Evolutionary conservation across 1,140 invertebrate genomes (phyloP), one percentile per base, ranked within the genome.

Genomic region (Pseudobourletiella spinata): DNA sequence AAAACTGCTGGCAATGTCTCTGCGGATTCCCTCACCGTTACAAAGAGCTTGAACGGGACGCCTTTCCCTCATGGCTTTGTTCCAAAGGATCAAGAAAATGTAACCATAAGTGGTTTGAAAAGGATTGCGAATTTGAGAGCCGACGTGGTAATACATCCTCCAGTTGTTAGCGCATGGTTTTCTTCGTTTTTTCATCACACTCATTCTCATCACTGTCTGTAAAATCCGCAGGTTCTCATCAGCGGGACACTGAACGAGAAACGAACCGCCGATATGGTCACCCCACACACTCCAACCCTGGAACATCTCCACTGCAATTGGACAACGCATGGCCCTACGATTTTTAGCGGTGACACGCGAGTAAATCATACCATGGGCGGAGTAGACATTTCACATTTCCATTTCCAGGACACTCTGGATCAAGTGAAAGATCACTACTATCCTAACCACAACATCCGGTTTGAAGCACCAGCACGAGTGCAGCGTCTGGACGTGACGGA

Each of bases 61-160:
- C 15, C n/a, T 0, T 66, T 66, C 29, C 65, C 65, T n/a, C 1
- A 39, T 35, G 65, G 20, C 0, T 62, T 55, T 26, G n/a, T 66
- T 1, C 24, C 14, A n/a, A 35, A n/a, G 24, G 29, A 20, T 20
- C 32, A 63, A 28, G 20, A 30, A 24, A 16, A 25, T 11, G 29
- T 63, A 4, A 18, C 46, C 1, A 14, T 63, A 2, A 30, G 20
- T 28, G 65, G 59, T 30, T 11, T 35, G 8, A 59, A 66, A 14
- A 43, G 29, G 6, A 61, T 65, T 42, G n/a, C 35, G 3, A 14
- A 43, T 26, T 14, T 66, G 1, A 15, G 2, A 11, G 60, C n/a
- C n/a, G n/a, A n/a, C n/a, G n/a, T n/a, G n/a, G n/a, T n/a, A n/a
- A n/a, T n/a, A n/a, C n/a, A n/a, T n/a, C n/a, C n/a, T n/a, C n/a